Evolutionary conservation across 2,888 invertebrate genomes (phyloP).

Genomic region (Athetis lepigone): DNA sequence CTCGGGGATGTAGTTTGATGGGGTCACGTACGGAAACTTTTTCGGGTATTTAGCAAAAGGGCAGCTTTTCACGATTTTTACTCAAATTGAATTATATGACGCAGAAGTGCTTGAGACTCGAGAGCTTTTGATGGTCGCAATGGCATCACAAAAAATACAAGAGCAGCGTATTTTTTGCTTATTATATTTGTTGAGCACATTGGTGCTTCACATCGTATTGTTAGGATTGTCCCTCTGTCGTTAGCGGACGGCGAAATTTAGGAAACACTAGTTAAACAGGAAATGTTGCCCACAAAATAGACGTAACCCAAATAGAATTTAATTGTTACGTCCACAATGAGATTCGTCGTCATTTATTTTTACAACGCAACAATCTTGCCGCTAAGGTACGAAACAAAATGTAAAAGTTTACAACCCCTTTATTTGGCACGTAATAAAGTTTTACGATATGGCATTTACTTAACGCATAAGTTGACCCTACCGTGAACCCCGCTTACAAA

Average conservation of each 20-base stretch:
- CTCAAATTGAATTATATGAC: slow-evolving; percentile 74
- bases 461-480: slow-evolving; percentile 87
- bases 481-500: slow-evolving; percentile 74
- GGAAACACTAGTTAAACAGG: slow-evolving; percentile 16
- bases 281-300: slow-evolving; percentile 20
- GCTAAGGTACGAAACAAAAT: slow-evolving; percentile 77
- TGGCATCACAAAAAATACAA: slow-evolving; percentile 50
- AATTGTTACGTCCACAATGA: slow-evolving; percentile 53
- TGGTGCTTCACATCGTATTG: not conserved
- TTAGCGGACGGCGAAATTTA: not conserved
- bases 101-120: slow-evolving; percentile 60
- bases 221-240: slow-evolving; percentile 6
- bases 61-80: slow-evolving; percentile 74
- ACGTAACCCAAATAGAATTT: slow-evolving; percentile 51
- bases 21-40: slow-evolving; percentile 87
- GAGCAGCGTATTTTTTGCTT: slow-evolving; percentile 8
- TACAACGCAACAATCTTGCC: slow-evolving; percentile 79
- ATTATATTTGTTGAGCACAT: slow-evolving; percentile 13
- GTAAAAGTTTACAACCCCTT: slow-evolving; percentile 87
- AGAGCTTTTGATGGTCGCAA: slow-evolving; percentile 47
- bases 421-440: slow-evolving; percentile 88
- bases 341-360: slow-evolving; percentile 67
- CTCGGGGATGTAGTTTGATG: slow-evolving; percentile 77
- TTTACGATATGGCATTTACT: slow-evolving; percentile 88
- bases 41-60: slow-evolving; percentile 83